Evolutionary conservation across 2,888 invertebrate genomes (phyloP).

Genomic region (Eurytoma californica): DNA sequence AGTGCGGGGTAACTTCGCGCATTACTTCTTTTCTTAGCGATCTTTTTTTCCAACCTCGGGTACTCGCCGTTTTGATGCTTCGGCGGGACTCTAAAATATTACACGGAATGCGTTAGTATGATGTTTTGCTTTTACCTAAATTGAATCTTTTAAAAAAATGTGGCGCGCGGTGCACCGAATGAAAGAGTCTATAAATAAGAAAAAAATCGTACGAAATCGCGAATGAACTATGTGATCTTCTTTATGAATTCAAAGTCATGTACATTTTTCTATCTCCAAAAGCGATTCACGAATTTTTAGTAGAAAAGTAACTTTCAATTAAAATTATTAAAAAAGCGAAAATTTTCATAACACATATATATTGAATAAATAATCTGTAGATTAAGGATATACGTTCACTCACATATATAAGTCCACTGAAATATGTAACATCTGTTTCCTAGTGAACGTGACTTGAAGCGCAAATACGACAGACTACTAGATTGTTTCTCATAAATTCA

Average conservation of each 20-base stretch:
- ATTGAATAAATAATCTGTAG: background rate
- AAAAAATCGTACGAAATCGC: background rate
- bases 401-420: background rate
- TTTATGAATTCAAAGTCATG: too few species aligned
- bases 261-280: too few species aligned
- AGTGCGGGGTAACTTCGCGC: background rate
- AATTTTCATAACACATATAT: background rate
- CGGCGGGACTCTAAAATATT: constrained; percentile 13
- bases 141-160: constrained; percentile 33
- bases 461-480: background rate
- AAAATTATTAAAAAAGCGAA: background rate
- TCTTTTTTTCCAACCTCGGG: background rate
- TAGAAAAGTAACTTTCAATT: too few species aligned
- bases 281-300: too few species aligned
- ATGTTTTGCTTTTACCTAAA: constrained; percentile 42
- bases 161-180: background rate
- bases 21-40: background rate
- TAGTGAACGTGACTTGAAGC: constrained; percentile 25
- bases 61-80: constrained; percentile 8
- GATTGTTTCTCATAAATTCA: too few species aligned
- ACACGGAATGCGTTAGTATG: background rate
- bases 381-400: background rate
- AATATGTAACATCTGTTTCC: constrained; percentile 8
- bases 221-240: too few species aligned
- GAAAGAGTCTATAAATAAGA: constrained; percentile 13